Percentiles rank a stretch among this genome's conserved stretches.
Conservation (phyloP, 2,888 invertebrate genomes). For the Neoscelio sp. region DNA sequence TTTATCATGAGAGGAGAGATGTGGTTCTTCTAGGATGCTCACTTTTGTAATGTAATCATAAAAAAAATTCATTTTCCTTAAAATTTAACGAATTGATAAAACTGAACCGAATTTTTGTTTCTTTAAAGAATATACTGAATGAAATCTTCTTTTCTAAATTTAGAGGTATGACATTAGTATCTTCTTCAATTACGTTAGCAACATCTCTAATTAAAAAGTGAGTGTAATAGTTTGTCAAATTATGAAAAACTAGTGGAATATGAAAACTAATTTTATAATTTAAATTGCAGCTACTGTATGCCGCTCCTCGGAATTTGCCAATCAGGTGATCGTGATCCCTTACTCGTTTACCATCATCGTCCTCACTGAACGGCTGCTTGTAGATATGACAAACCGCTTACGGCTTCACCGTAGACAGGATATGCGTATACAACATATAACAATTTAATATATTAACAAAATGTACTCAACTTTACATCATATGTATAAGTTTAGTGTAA, state of each 20-base stretch:
- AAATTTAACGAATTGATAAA: slow-evolving; percentile 27
- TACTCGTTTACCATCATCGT: neutral
- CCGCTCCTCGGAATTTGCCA: slow-evolving; percentile 57
- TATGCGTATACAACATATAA: neutral
- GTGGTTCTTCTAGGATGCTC: too few relatives aligned
- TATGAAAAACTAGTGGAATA: slow-evolving; percentile 7
- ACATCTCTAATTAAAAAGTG: too few relatives aligned
- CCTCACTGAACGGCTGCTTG: neutral
- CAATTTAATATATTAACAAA: neutral
- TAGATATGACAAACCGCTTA: neutral
- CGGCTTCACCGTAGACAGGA: neutral
- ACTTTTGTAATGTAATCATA: too few relatives aligned
- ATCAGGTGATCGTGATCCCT: slow-evolving; percentile 10
- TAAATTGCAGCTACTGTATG: slow-evolving; percentile 61
- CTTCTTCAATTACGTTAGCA: too few relatives aligned
- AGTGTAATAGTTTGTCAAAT: too few relatives aligned
- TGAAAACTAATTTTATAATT: slow-evolving; percentile 41
- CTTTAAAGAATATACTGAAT: too few relatives aligned
- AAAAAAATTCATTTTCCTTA: slow-evolving; percentile 11
- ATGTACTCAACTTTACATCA: neutral
- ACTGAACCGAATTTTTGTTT: slow-evolving; percentile 1
- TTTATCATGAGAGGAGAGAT: too few relatives aligned
- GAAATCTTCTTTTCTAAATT: too few relatives aligned
- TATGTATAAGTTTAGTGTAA: neutral
- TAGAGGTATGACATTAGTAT: too few relatives aligned